Base-by-base conservation (phyloP, 2,113 vertebrate species). In the Genyomyrus donnyi region DNA sequence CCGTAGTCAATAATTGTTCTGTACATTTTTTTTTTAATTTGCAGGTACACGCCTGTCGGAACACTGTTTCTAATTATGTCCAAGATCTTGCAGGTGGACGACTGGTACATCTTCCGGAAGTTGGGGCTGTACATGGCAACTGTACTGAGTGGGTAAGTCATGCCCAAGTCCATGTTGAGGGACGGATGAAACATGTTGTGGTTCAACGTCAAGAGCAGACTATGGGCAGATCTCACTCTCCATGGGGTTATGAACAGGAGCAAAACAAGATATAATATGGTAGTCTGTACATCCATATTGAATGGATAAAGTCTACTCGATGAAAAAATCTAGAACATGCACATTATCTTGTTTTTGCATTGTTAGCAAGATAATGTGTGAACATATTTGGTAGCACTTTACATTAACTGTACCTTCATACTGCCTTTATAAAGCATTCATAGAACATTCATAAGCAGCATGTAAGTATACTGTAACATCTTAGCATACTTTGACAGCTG, bases 31-130 rank as follows among this genome's bases (percentile, higher is more conserved):
- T 42, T 17, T 53, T 45, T 19, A 5, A 46, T 87, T 49, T 53
- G 5, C 92, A 97, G 97, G 92, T 97, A 97, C 92, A 97, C 97
- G 96, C 97, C 97, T 0, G 0, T 97, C 2, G 97, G 97, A 84
- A 96, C 97, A 7, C 83, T 97, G 88, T 97, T 97, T 94, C 94
- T 97, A 91, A 96, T 97, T 94, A 96, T 96, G 48, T 95, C 96
- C 42, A 97, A 97, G 91, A 96, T 97, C 92, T 94, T 97, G 92
- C 95, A 96, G 94, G 96, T 97, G 80, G 96, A 97, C 88, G 94
- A 97, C 94, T 97, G 97, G 97, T 96, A 97, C 91, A 96, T 97
- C 91, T 97, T 97, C 89, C 94, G 95, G 89, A 96, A 96, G 93
- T 90, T 97, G 91, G 97, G 96, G 83, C 95, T 97, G 89, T 97